phyloP scores from a whole-genome alignment of 1,140 invertebrate species.

The Dufourea novaeangliae region DNA sequence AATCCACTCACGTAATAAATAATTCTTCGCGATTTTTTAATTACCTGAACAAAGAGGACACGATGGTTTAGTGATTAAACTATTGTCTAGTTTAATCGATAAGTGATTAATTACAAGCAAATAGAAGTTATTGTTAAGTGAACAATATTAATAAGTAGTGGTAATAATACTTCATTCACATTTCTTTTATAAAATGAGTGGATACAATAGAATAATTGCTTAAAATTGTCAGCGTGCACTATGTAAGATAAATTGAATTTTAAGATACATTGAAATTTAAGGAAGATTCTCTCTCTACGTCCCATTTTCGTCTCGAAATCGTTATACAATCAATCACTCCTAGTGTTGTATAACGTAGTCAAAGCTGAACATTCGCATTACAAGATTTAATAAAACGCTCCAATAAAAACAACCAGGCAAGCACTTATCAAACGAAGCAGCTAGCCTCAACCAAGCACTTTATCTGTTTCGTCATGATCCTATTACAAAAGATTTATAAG shows the following conservation, averaged over 20 bases:
- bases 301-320: no score
- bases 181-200: no score
- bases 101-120: no score
- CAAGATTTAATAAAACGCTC: background rate
- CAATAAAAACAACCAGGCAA: background rate
- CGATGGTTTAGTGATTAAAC: background rate
- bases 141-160: no score
- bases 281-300: no score
- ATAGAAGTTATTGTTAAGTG: no score
- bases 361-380: background rate
- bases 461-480: slow-evolving; percentile 2
- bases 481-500: background rate
- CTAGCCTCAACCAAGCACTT: slow-evolving; percentile 1
- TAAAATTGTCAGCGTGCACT: no score
- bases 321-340: no score
- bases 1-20: background rate
- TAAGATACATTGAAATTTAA: no score
- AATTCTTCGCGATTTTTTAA: background rate
- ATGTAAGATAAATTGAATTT: no score
- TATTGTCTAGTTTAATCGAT: background rate
- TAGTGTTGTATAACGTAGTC: background rate
- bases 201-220: no score
- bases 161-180: no score
- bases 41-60: background rate
- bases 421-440: slow-evolving; percentile 8